These are phyloP conservation scores for Rhabditoides inermis DNA, from an alignment of 2,888 invertebrate genomes.

Conservation along the genomic window DNA sequence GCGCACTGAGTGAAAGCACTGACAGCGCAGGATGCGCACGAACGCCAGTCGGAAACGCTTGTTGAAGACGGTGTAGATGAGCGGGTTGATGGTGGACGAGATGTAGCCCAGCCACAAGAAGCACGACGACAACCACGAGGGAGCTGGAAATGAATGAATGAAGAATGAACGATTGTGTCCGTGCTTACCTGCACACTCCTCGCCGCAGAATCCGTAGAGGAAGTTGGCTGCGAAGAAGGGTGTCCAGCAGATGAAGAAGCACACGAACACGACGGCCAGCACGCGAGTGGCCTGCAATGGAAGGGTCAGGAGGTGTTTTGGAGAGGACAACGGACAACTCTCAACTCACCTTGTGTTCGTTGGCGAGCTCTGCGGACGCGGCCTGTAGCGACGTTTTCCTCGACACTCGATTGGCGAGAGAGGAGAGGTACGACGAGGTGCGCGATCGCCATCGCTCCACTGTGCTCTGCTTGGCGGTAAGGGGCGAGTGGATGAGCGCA, in stretches of 20 bases:
- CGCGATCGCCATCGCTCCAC: slow-evolving; percentile 22
- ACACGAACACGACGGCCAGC: slow-evolving; percentile 83
- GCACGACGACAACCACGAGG: slow-evolving; percentile 62
- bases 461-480: too few relatives aligned
- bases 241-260: slow-evolving; percentile 88
- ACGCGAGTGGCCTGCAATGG: slow-evolving; percentile 96
- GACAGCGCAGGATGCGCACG: slow-evolving; percentile 41
- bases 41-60: slow-evolving; percentile 69
- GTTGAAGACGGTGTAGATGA: slow-evolving; percentile 90
- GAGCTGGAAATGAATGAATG: too few relatives aligned
- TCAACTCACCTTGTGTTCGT: slow-evolving; percentile 85
- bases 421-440: slow-evolving; percentile 25
- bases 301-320: too few relatives aligned
- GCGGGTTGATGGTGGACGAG: slow-evolving; percentile 86
- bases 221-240: slow-evolving; percentile 85
- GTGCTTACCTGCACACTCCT: slow-evolving; percentile 7
- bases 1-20: slow-evolving; percentile 29
- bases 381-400: slow-evolving; percentile 16
- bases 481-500: too few relatives aligned
- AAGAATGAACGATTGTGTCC: neutral
- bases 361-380: slow-evolving; percentile 45
- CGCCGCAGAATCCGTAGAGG: slow-evolving; percentile 68
- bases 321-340: slow-evolving; percentile 85
- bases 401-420: slow-evolving; percentile 22
- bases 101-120: slow-evolving; percentile 88